Evolutionary conservation across 2,888 invertebrate species (phyloP), one percentile per base, ranked within the genome.

Genomic region (Cistogaster globosa): DNA sequence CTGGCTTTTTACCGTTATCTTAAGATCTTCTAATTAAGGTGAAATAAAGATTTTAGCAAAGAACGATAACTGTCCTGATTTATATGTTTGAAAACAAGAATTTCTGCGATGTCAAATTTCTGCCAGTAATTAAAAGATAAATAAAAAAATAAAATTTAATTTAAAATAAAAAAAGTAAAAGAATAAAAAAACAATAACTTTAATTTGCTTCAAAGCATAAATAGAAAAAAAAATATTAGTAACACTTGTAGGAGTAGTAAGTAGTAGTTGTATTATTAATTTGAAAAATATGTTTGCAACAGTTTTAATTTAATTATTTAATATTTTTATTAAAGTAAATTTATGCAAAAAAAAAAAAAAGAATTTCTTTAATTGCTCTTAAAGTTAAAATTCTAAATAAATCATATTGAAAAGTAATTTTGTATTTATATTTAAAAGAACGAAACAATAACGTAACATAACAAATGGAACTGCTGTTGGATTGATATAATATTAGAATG

Each of bases 271-370:
- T 87, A 88, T 88, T 88, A 68, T 80, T 72, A 83, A 79, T 79
- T 87, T 86, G 60, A 81, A 69, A 83, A 84, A 79, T 87, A 84
- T 80, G 90, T 90, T 90, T 91, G 90, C 89, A 90, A 89, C 88
- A 88, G 87, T 89, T 89, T 87, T 77, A 79, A 67, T 74, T 80
- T 32, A 74, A 72, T 83, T 83, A 69, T 80, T 65, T 58, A 58
- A 81, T 20, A 63, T 62, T 81, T 26, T 77, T 58, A 26, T 32
- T 42, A 78, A 45, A 32, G 53, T 38, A 68, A 68, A 74, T 84
- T 51, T 58, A 87, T 75, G 83, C 79, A 85, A 57, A 87, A 86
- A 86, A 80, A 85, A 57, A 87, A 86, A 86, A 80, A 77, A 72
- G 6, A 32, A 32, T 32, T 32, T 63, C 57, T 16, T 74, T 51